phyloP scores from a whole-genome alignment of 2,113 vertebrate genomes.

The Galeopterus variegatus region DNA sequence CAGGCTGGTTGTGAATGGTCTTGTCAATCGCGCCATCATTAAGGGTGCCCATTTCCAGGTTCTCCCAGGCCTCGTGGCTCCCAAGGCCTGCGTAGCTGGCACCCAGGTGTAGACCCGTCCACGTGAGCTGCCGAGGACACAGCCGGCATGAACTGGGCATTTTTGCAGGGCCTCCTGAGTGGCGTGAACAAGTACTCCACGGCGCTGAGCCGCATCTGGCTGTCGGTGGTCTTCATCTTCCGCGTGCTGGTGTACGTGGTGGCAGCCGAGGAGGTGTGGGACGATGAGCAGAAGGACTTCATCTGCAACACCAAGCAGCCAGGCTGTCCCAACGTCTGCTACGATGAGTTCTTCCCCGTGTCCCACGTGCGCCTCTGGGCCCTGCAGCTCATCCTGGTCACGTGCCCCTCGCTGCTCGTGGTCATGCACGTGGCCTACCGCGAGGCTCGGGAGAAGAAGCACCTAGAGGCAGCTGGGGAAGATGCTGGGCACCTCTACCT shows the following conservation, averaged over 20 bases:
- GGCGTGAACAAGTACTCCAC: conserved; percentile 95
- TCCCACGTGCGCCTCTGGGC: conserved; percentile 87
- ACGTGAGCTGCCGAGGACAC: neutral
- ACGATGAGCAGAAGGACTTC: conserved; percentile 93
- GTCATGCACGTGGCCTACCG: conserved; percentile 94
- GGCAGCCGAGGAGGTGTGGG: conserved; percentile 93
- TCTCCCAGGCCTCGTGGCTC: neutral
- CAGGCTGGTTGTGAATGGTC: neutral
- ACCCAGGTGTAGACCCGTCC: rapidly evolving
- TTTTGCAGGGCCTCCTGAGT: conserved; percentile 92
- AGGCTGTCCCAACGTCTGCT: conserved; percentile 93
- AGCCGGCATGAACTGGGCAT: conserved; percentile 93
- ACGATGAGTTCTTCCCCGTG: conserved; percentile 88
- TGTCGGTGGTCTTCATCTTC: conserved; percentile 94
- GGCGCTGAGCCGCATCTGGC: conserved; percentile 92
- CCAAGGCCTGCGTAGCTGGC: neutral
- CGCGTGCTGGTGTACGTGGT: conserved; percentile 94
- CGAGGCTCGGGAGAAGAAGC: conserved; percentile 90
- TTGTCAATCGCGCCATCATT: neutral
- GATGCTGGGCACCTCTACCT: conserved; percentile 84
- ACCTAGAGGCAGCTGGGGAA: conserved; percentile 83
- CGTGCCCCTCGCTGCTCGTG: conserved; percentile 91
- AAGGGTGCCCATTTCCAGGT: neutral
- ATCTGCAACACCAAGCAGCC: conserved; percentile 94
- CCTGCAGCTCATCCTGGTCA: conserved; percentile 88